Evolutionary conservation across 1,140 invertebrate species (phyloP), one percentile per base, ranked within the genome.

Genomic region (Danaus plexippus): DNA sequence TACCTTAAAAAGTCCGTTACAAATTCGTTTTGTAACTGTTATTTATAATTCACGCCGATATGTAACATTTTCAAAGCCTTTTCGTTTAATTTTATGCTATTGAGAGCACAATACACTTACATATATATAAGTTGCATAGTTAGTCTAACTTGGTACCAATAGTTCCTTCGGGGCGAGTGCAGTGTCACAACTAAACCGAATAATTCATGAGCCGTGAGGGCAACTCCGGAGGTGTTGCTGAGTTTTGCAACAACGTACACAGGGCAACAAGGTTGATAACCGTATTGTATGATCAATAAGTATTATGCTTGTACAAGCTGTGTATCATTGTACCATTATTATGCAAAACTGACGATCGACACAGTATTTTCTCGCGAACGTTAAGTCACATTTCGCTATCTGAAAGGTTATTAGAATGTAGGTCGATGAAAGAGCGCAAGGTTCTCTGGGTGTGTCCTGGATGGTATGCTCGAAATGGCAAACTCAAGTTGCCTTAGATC

Each of bases 341-440:
- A 85, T 85, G 80, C 80, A 84, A 83, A 80, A 69, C 69, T 67
- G 67, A 67, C 61, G 68, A 79, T 79, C 65, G 66, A 68, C 66
- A 66, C 65, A 79, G 73, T 76, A 64, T 71, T 71, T 66, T 71
- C 66, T 65, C 59, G 52, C 59, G 63, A 73, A 66, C 60, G 59
- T 66, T 69, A 68, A 69, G 69, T 68, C 64, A 73, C 67, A 80
- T 73, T 77, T 73, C 61, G 67, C 65, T 75, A 67, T 67, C 60
- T 77, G 67, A 81, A 85, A 85, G 79, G 80, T 82, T 78, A 79
- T 74, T 75, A 73, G 75, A 82, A 83, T 79, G 75, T 83, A 70
- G 77, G 69, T 70, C 75, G 22, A 59, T 43, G 56, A 47, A 54
- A 46, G 43, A 67, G 60, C 66, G 54, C 74, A 72, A 66, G 66